Conservation (phyloP, 2,113 vertebrate genomes). For the Myotis yumanensis region DNA sequence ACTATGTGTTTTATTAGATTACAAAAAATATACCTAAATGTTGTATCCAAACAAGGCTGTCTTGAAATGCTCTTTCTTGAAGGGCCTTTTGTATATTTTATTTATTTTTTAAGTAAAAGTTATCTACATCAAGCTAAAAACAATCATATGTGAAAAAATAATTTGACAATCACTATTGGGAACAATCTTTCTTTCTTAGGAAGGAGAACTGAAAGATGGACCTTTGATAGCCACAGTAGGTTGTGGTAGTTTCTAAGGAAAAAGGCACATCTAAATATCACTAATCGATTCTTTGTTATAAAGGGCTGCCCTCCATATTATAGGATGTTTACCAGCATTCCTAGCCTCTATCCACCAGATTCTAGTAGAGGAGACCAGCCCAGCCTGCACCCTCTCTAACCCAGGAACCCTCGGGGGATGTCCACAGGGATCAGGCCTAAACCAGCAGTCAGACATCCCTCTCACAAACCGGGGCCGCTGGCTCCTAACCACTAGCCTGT, state of each 20-base stretch:
- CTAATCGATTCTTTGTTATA: background rate
- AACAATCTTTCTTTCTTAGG: background rate
- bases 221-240: background rate
- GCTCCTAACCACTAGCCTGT: too few species aligned
- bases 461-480: too few species aligned
- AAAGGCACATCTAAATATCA: background rate
- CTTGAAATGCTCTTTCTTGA: background rate
- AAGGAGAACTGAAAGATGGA: background rate
- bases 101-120: background rate
- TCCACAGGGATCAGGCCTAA: too few species aligned
- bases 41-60: background rate
- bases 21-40: background rate
- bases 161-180: background rate
- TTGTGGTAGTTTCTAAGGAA: background rate
- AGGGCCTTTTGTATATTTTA: background rate
- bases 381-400: too few species aligned
- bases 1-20: slow-evolving; percentile 1
- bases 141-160: background rate
- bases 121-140: background rate
- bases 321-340: background rate
- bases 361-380: background rate
- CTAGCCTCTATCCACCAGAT: background rate
- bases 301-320: background rate
- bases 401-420: too few species aligned
- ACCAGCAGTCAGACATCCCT: too few species aligned